Evolutionary conservation across 2,888 invertebrate genomes (phyloP).

Genomic region (Trichogramma evanescens): DNA sequence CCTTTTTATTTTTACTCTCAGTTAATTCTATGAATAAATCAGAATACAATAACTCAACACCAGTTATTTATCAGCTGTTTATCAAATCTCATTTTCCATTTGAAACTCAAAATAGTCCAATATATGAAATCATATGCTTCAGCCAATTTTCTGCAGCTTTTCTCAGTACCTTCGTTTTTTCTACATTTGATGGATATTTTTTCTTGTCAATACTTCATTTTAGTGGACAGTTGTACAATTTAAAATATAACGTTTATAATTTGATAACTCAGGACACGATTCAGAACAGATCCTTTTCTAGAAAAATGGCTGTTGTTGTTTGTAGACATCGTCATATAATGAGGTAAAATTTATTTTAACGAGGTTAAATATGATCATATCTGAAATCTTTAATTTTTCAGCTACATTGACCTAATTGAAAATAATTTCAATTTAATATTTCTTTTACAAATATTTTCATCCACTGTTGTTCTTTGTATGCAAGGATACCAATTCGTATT

Average conservation of each 20-base stretch:
- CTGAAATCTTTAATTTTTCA: too few relatives aligned
- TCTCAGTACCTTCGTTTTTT: constrained; percentile 25
- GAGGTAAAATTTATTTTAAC: too few relatives aligned
- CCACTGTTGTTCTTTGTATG: too few relatives aligned
- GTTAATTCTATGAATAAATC: too few relatives aligned
- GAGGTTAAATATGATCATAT: too few relatives aligned
- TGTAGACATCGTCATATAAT: too few relatives aligned
- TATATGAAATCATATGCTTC: background rate
- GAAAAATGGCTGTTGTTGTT: too few relatives aligned
- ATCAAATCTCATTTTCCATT: constrained; percentile 24
- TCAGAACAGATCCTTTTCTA: too few relatives aligned
- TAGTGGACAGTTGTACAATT: constrained; percentile 29
- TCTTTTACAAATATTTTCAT: too few relatives aligned
- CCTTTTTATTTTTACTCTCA: background rate
- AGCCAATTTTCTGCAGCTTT: constrained; percentile 27
- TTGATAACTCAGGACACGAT: too few relatives aligned
- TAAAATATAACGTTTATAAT: background rate
- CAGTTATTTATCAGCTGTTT: background rate
- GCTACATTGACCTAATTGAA: too few relatives aligned
- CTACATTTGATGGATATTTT: constrained; percentile 29
- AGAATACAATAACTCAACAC: background rate
- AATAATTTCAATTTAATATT: too few relatives aligned
- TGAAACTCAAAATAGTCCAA: background rate
- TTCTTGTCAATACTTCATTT: constrained; percentile 30
- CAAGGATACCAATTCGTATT: background rate